Evolutionary conservation across 1,140 invertebrate species (phyloP), one percentile per base, ranked within the genome.

Genomic region (Ceratina calcarata): DNA sequence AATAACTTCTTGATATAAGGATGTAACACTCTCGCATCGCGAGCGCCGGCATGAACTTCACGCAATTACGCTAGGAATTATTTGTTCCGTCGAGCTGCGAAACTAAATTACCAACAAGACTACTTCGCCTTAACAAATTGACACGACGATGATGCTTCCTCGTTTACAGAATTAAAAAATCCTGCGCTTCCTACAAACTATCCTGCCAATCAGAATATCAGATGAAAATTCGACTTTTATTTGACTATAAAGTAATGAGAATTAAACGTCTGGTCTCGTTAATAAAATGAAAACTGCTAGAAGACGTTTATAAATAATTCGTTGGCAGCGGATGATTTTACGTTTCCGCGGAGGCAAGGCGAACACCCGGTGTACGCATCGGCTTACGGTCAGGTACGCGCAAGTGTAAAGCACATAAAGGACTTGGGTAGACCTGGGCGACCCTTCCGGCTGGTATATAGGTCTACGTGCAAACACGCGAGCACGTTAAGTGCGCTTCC

Each of bases 401-500:
- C 76, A 78, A 45, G 37, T 45, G 45, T 72, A 69, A 72, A 69
- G 72, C 61, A 71, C 78, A 77, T 69, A 32, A 53, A 51, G 62
- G 57, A 13, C 37, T 62, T 62, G 45, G 15, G 81, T 32, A 55
- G 16, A 61, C 64, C 37, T 60, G 57, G 22, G 62, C 69, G 67
- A 74, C 51, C 61, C 78, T 76, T 64, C 78, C 58, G 71, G 37
- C 57, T 80, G 37, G 61, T 84, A 84, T 81, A 73, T 84, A 84
- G 78, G 78, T 81, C 78, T 67, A 72, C 58, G 71, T 67, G 72
- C 78, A 76, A 84, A 84, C 58, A 68, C 76, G 75, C 75, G 68
- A 76, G 83, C 73, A 74, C 79, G 77, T 68, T 74, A 78, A 80
- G 72, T 80, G 82, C 68, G 83, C 68, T 75, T 72, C 45, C 58